Conservation (phyloP, 2,888 invertebrate species). For the Leucophenga maculata region DNA sequence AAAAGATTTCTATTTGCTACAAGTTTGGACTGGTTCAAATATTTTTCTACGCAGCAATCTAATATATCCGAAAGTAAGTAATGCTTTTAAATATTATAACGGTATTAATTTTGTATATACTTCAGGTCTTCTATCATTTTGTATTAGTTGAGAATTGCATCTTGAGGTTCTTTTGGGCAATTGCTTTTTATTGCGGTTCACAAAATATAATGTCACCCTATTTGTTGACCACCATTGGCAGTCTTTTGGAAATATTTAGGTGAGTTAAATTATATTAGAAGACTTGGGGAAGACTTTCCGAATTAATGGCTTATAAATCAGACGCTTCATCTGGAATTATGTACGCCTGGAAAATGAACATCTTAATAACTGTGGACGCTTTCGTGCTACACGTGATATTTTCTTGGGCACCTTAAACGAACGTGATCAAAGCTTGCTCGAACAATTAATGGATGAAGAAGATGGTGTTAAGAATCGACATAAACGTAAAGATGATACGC, state of each 20-base stretch:
- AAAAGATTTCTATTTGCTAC: slow-evolving; percentile 97
- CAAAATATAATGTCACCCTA: slow-evolving; percentile 80
- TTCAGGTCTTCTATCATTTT: slow-evolving; percentile 83
- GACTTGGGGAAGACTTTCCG: too few species aligned
- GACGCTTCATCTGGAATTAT: slow-evolving; percentile 97
- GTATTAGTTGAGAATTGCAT: slow-evolving; percentile 95
- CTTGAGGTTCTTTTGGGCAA: slow-evolving; percentile 91
- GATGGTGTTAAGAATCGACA: slow-evolving; percentile 6
- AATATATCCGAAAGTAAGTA: slow-evolving; percentile 88
- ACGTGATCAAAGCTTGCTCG: slow-evolving; percentile 86
- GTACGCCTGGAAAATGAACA: slow-evolving; percentile 99
- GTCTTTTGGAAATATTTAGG: slow-evolving; percentile 88
- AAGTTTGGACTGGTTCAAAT: slow-evolving; percentile 89
- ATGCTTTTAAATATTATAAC: not conserved
- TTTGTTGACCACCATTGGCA: slow-evolving; percentile 83
- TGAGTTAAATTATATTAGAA: slow-evolving; percentile 60
- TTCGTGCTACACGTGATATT: slow-evolving; percentile 96
- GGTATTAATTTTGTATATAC: too few species aligned
- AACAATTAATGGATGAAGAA: slow-evolving; percentile 90
- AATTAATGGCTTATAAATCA: not conserved
- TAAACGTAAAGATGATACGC: not conserved
- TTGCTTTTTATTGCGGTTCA: slow-evolving; percentile 85
- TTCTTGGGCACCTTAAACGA: slow-evolving; percentile 88
- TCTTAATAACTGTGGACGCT: slow-evolving; percentile 96
- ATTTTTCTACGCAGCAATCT: slow-evolving; percentile 92